Evolutionary conservation across 2,797 vertebrate genomes (phyloP).

Genomic region (Channallabes apus): DNA sequence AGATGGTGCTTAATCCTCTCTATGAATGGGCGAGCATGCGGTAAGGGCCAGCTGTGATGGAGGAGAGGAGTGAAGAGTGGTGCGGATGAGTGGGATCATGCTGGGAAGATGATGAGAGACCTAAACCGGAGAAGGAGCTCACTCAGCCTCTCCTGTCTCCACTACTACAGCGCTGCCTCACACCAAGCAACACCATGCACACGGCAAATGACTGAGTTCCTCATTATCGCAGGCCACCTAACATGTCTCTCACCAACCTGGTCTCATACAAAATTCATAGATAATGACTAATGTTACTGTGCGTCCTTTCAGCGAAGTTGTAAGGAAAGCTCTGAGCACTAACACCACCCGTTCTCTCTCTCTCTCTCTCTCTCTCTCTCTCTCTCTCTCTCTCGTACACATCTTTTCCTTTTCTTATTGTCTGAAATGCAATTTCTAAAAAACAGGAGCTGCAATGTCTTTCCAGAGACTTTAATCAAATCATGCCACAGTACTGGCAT

Average conservation of each 20-base stretch:
- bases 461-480: background rate
- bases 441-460: background rate
- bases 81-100: constrained; percentile 72
- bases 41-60: constrained; percentile 74
- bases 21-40: constrained; percentile 77
- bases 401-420: background rate
- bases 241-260: constrained; percentile 19
- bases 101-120: constrained; percentile 77
- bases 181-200: constrained; percentile 18
- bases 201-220: constrained; percentile 27
- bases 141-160: constrained; percentile 48
- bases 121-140: constrained; percentile 69
- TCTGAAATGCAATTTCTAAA: background rate
- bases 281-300: constrained; percentile 15
- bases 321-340: background rate
- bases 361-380: background rate
- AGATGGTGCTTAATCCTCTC: constrained; percentile 73
- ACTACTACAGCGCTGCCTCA: constrained; percentile 14
- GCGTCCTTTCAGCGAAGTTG: background rate
- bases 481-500: background rate
- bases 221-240: constrained; percentile 23
- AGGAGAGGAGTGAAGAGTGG: constrained; percentile 69
- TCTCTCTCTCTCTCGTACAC: too few species aligned
- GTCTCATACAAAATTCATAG: constrained; percentile 23
- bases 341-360: too few species aligned